Conservation (phyloP, 2,888 invertebrate species). For the Cosmopolites sordidus region DNA sequence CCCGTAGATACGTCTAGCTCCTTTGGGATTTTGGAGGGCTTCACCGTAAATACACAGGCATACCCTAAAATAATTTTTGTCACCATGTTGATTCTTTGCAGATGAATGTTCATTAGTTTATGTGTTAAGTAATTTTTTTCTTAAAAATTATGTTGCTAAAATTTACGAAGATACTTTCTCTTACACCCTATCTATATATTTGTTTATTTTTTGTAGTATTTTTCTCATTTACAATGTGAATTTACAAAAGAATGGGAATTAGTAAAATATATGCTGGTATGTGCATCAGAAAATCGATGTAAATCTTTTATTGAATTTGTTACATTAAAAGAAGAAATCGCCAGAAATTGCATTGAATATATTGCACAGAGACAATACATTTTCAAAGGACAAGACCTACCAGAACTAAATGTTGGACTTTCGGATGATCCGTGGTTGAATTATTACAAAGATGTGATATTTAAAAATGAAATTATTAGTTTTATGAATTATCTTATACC, state of each 20-base stretch:
- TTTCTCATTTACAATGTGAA: conserved; percentile 14
- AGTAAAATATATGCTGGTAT: conserved; percentile 12
- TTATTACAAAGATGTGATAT: conserved; percentile 16
- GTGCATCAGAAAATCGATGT: conserved; percentile 23
- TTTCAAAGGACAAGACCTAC: conserved; percentile 3
- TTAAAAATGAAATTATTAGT: conserved; percentile 2
- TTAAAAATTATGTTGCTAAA: too few relatives aligned
- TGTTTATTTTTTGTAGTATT: conserved; percentile 20
- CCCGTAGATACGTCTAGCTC: too few relatives aligned
- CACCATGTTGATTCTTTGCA: too few relatives aligned
- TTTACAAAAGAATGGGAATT: conserved; percentile 13
- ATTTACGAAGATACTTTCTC: too few relatives aligned
- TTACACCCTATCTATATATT: too few relatives aligned
- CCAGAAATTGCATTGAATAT: conserved; percentile 16
- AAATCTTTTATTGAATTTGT: conserved; percentile 39
- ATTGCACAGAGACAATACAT: conserved; percentile 5
- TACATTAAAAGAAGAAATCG: conserved; percentile 32
- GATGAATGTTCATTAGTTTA: too few relatives aligned
- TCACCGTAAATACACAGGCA: too few relatives aligned
- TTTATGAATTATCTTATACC: conserved; percentile 18
- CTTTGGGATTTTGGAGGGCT: too few relatives aligned
- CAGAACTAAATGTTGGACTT: too few relatives aligned
- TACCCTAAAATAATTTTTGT: too few relatives aligned
- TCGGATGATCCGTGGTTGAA: conserved; percentile 20
- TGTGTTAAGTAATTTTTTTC: too few relatives aligned